phyloP scores from a whole-genome alignment of 2,888 invertebrate genomes.

The Drosophila quinaria region DNA sequence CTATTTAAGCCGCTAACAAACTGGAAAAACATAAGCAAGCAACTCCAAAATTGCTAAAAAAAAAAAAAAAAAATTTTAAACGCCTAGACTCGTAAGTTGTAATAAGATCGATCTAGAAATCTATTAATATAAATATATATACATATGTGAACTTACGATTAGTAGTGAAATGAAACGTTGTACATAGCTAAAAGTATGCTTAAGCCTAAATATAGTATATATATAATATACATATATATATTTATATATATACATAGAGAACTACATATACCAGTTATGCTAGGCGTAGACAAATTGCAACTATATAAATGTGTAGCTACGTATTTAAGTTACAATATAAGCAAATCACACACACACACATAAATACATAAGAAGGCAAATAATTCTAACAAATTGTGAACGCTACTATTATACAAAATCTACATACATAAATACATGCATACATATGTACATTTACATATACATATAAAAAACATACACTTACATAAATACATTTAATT shows the following conservation, averaged over 20 bases:
- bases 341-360: conserved; percentile 21
- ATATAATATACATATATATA: conserved; percentile 35
- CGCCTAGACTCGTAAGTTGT: conserved; percentile 38
- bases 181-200: conserved; percentile 56
- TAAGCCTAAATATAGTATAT: conserved; percentile 46
- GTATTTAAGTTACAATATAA: conserved; percentile 43
- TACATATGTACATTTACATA: conserved; percentile 41
- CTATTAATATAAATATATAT: conserved; percentile 19
- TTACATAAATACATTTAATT: conserved; percentile 39
- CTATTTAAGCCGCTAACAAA: conserved; percentile 55
- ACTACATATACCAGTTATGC: conserved; percentile 75
- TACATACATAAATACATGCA: conserved; percentile 38
- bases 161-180: conserved; percentile 64
- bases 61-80: conserved; percentile 59
- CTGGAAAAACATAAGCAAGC: conserved; percentile 18
- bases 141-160: conserved; percentile 27
- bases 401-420: conserved; percentile 56
- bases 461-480: conserved; percentile 21
- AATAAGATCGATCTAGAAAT: conserved; percentile 30
- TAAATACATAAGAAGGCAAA: conserved; percentile 46
- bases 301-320: conserved; percentile 64
- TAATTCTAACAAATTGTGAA: conserved; percentile 68
- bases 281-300: conserved; percentile 78
- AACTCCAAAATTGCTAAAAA: conserved; percentile 68
- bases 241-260: conserved; percentile 41